These are phyloP conservation scores for Coleophora flavipennella DNA, from an alignment of 2,888 invertebrate species.

Conservation along the genomic window DNA sequence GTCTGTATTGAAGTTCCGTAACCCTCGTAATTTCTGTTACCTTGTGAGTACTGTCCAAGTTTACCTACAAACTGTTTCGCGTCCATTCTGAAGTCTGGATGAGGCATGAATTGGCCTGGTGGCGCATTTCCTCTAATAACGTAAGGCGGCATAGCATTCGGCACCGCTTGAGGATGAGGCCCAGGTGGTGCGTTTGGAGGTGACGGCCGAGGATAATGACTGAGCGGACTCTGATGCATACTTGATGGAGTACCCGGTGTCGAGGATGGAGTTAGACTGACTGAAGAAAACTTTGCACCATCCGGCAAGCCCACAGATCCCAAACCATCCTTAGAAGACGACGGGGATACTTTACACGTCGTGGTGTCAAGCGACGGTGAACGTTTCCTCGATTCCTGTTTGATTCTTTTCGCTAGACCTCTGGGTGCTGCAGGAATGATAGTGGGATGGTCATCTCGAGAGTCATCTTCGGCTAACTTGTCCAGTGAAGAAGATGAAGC, in stretches of 20 bases:
- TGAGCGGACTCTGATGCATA: constrained; percentile 76
- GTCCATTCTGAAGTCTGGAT: constrained; percentile 68
- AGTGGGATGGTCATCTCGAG: constrained; percentile 80
- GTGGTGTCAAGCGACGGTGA: constrained; percentile 67
- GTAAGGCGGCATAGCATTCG: constrained; percentile 73
- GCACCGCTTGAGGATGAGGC: constrained; percentile 72
- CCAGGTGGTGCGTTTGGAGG: constrained; percentile 78
- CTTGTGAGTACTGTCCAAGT: constrained; percentile 56
- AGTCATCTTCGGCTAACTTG: constrained; percentile 83
- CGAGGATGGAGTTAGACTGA: constrained; percentile 76
- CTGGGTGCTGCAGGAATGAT: constrained; percentile 67
- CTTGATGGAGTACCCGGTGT: constrained; percentile 76
- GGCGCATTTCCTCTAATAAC: constrained; percentile 68
- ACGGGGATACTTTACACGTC: constrained; percentile 66
- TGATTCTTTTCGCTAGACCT: constrained; percentile 64
- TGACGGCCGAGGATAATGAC: constrained; percentile 78
- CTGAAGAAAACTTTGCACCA: constrained; percentile 74
- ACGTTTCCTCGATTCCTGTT: constrained; percentile 71
- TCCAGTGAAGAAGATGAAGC: constrained; percentile 78
- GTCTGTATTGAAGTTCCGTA: constrained; percentile 45
- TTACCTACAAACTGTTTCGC: constrained; percentile 64
- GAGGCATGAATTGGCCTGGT: constrained; percentile 60
- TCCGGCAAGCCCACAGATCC: constrained; percentile 61
- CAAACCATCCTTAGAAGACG: constrained; percentile 69
- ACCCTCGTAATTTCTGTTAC: constrained; percentile 51